Base-by-base conservation (phyloP, 1,140 invertebrate species). In the Drosophila elegans region DNA sequence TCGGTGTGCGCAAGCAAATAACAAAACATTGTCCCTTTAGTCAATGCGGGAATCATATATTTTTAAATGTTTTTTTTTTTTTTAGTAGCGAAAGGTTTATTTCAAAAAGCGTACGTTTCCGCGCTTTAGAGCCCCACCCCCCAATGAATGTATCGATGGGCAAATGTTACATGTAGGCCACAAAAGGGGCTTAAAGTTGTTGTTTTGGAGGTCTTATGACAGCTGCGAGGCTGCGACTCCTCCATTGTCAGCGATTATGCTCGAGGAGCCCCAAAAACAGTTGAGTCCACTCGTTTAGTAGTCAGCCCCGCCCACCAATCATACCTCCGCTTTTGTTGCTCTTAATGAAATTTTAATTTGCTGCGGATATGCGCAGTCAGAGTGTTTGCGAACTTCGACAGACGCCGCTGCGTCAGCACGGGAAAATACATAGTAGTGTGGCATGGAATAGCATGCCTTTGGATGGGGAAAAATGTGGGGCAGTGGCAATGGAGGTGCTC, bases 321-420 rank as follows among this genome's bases (percentile, higher is more conserved):
- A 39, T 49, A 76, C 76, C 80, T 78, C 82, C 82, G 75, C 67
- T 78, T 49, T 51, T 78, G 78, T 78, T 81, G 78, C 79, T 82
- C 81, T 53, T 83, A 75, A 90, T 90, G 76, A 83, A 90, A 86
- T 83, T 90, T 90, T 90, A 90, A 90, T 90, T 90, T 90, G 88
- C 67, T 83, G 76, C 79, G 86, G 86, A 90, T 86, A 90, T 90
- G 86, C 86, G 79, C 76, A 86, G 86, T 90, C 86, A 90, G 81
- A 60, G 67, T 54, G 73, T 60, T 76, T 73, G 73, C 68, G 67
- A 86, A 78, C 86, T 82, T 80, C 78, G 53, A 74, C 74, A 73
- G 54, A 85, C 64, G 72, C 62, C 61, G 77, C 67, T 77, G 62
- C 44, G 45, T 66, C 78, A 66, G 78, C 78, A 66, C 32, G 39